phyloP scores from a whole-genome alignment of 2,888 invertebrate species.

The Rhagium mordax region DNA sequence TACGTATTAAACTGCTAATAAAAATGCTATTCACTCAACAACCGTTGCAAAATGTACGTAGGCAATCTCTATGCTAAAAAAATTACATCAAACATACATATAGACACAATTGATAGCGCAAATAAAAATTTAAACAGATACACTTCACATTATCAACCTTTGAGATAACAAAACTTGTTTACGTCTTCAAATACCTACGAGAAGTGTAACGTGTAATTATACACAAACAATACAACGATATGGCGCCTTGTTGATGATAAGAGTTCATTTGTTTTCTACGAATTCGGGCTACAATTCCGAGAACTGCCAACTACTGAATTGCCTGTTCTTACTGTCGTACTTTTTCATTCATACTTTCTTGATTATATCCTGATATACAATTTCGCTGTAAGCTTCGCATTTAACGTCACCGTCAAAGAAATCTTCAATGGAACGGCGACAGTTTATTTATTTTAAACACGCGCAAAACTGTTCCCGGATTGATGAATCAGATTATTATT shows the following conservation, averaged over 20 bases:
- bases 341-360: conserved; percentile 14
- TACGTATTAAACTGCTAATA: background rate
- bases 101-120: background rate
- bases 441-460: background rate
- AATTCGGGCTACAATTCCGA: background rate
- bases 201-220: background rate
- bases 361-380: conserved; percentile 17
- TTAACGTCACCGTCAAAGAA: background rate
- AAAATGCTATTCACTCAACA: background rate
- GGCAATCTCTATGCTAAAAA: background rate
- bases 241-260: background rate
- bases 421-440: background rate
- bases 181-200: background rate
- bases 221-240: background rate
- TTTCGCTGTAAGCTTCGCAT: background rate
- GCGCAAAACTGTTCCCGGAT: background rate
- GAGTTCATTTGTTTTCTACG: background rate
- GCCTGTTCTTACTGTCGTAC: conserved; percentile 1
- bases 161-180: background rate
- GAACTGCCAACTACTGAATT: conserved; percentile 9
- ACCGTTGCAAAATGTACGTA: background rate
- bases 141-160: background rate
- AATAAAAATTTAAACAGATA: background rate
- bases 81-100: background rate
- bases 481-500: background rate